These are phyloP conservation scores for Encarsia formosa DNA, from an alignment of 2,888 invertebrate species.

Conservation along the genomic window DNA sequence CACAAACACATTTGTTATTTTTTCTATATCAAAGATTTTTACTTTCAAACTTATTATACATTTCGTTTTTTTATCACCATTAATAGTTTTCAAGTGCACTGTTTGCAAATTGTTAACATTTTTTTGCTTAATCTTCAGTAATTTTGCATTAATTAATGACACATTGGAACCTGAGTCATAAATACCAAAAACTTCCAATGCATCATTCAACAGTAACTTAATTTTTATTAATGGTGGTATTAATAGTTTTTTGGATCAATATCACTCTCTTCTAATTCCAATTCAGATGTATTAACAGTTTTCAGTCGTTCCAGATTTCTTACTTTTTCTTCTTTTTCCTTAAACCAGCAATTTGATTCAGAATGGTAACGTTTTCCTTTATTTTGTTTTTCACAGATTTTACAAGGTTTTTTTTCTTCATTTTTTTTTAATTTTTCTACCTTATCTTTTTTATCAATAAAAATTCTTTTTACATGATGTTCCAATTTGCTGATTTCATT, in stretches of 20 bases:
- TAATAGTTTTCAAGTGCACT: conserved; percentile 5
- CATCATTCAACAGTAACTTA: conserved; percentile 27
- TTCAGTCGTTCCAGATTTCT: conserved; percentile 15
- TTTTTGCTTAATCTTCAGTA: conserved; percentile 12
- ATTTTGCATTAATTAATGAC: conserved; percentile 30
- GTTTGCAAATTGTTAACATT: neutral
- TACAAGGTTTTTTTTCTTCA: conserved; percentile 17
- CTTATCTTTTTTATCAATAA: conserved; percentile 34
- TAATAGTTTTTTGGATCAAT: conserved; percentile 29
- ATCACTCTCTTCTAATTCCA: conserved; percentile 23
- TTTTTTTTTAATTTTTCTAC: neutral
- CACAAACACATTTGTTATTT: neutral
- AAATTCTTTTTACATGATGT: conserved; percentile 20
- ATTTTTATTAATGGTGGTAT: conserved; percentile 30
- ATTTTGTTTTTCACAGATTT: conserved; percentile 19
- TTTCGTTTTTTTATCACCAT: conserved; percentile 9
- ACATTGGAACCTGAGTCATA: conserved; percentile 33
- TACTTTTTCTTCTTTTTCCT: conserved; percentile 17
- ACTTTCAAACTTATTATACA: conserved; percentile 7
- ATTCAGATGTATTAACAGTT: conserved; percentile 26
- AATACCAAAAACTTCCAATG: conserved; percentile 18
- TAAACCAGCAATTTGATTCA: conserved; percentile 31
- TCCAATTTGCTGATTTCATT: conserved; percentile 35
- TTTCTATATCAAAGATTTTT: conserved; percentile 20
- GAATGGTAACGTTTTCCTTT: conserved; percentile 27